Conservation (phyloP, 2,888 invertebrate species). For the Adelognathus sp. region DNA sequence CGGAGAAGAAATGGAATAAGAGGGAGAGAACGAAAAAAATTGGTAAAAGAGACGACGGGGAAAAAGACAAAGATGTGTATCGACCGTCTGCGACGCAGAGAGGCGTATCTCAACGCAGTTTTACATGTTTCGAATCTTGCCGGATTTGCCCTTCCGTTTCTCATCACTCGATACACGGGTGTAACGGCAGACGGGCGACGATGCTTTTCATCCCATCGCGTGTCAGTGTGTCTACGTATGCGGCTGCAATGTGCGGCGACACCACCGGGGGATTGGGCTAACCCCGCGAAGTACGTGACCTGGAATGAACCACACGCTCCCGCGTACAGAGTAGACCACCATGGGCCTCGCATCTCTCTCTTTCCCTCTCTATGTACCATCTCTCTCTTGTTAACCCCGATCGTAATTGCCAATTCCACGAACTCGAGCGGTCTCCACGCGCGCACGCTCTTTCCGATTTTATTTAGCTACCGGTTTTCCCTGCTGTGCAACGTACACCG, state of each 20-base stretch:
- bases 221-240: not conserved
- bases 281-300: slow-evolving; percentile 41
- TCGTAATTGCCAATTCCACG: slow-evolving; percentile 61
- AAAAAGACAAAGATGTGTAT: not conserved
- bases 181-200: not conserved
- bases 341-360: not conserved
- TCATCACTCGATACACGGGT: not conserved
- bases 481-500: not conserved
- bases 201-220: slow-evolving; percentile 7
- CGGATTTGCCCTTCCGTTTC: too few relatives aligned
- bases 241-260: slow-evolving; percentile 5
- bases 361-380: not conserved
- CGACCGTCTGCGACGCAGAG: too few relatives aligned
- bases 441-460: slow-evolving; percentile 54
- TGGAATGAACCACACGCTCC: slow-evolving; percentile 43
- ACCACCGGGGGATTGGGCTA: not conserved
- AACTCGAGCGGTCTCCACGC: slow-evolving; percentile 38
- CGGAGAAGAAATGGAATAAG: not conserved
- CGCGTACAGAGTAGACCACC: slow-evolving; percentile 26
- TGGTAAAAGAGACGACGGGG: not conserved
- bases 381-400: slow-evolving; percentile 49
- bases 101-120: too few relatives aligned
- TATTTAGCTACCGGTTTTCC: slow-evolving; percentile 36
- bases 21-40: not conserved
- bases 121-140: too few relatives aligned